Evolutionary conservation across 2,888 invertebrate species (phyloP).

Genomic region (Didymodactylos carnosus): DNA sequence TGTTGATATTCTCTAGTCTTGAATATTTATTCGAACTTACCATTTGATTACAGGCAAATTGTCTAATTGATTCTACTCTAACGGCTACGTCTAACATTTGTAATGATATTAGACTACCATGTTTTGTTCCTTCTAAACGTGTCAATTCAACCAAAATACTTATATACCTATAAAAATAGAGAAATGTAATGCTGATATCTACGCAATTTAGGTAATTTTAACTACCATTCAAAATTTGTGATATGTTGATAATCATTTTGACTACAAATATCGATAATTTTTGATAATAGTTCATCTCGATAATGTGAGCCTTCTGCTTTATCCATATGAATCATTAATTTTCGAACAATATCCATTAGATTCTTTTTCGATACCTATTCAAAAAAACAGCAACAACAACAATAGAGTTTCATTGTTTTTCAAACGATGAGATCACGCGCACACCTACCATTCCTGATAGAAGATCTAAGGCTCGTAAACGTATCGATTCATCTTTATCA

Average conservation of each 20-base stretch:
- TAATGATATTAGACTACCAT: constrained; percentile 67
- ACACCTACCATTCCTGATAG: constrained; percentile 82
- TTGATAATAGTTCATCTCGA: constrained; percentile 78
- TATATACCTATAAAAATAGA: constrained; percentile 41
- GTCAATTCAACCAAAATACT: constrained; percentile 82
- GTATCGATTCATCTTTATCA: constrained; percentile 93
- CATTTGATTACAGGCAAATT: constrained; percentile 86
- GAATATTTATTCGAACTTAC: neutral
- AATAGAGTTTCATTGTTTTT: too few species aligned
- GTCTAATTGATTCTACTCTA: constrained; percentile 77
- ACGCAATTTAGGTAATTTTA: too few species aligned
- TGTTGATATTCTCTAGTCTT: neutral
- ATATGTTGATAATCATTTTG: constrained; percentile 98
- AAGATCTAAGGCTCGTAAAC: constrained; percentile 47
- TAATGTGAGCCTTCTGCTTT: constrained; percentile 89
- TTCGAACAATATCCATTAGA: constrained; percentile 95
- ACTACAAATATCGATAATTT: constrained; percentile 92
- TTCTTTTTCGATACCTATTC: constrained; percentile 69
- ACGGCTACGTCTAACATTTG: constrained; percentile 93
- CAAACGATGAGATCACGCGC: too few species aligned
- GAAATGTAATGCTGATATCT: too few species aligned
- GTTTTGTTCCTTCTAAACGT: constrained; percentile 86
- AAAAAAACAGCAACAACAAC: too few species aligned
- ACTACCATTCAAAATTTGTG: constrained; percentile 96
- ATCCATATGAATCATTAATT: constrained; percentile 91